Base-by-base conservation (phyloP, 2,888 invertebrate species). In the Morpho helenor region DNA sequence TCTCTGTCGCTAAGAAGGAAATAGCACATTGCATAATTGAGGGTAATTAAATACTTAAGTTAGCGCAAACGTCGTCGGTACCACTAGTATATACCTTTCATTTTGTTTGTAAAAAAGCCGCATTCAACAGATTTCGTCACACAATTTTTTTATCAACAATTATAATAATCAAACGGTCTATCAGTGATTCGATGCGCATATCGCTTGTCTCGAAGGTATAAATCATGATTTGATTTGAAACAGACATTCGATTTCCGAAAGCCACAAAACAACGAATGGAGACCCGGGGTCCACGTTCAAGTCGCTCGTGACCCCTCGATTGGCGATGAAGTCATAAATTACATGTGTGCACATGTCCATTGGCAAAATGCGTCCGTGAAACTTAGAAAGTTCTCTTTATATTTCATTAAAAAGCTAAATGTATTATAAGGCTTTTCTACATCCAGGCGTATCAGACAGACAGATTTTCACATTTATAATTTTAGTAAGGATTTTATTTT, bases 261-360 rank as follows among this genome's bases (percentile, higher is more conserved):
- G 62, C 48, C 55, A 60, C 60, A 63, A 60, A 63, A 60, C 61
- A 64, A 61, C 60, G 57, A 48, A 60, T 56, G 54, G 49, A 58
- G 59, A 59, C 63, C 61, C 61, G 64, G 59, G 64, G 61, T 60
- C 66, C 70, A 65, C 65, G 67, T 59, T 66, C 68, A 68, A 70
- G 65, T 77, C 75, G 76, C 63, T 68, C 71, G 71, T 73, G 82
- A 81, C 78, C 79, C 72, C 64, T 61, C 75, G 74, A 74, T 72
- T 69, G 67, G 63, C 81, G 85, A 88, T 88, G 84, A 88, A 87
- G 87, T 79, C 84, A 88, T 89, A 88, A 89, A 87, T 88, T 82
- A 85, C 79, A 79, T 75, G 23, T 23, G 8, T 39, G 54, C 42
- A 45, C 50, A 51, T 63, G 51, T 59, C 63, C 63, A 61, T 59